Evolutionary conservation across 2,797 vertebrate genomes (phyloP), one percentile per base, ranked within the genome.

Genomic region (Allobates femoralis): DNA sequence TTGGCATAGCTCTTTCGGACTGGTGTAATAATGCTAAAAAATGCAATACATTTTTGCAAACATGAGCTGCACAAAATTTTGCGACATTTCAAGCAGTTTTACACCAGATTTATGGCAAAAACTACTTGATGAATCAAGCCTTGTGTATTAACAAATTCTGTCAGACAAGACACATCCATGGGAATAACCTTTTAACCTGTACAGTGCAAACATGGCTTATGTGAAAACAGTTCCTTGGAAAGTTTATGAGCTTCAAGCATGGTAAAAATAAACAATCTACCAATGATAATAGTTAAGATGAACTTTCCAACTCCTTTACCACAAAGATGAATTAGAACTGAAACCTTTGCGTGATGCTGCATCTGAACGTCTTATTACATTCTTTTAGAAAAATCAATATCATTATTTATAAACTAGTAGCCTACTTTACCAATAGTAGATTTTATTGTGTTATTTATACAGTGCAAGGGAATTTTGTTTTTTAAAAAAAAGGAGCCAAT

Each of bases 241-340:
- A 26, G 30, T 73, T 50, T 71, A 21, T 41, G 7, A 73, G 21
- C 23, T 75, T 51, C 23, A 50, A 50, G 11, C n/a, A 5, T 75
- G 12, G 41, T 51, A 26, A 41, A 75, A 75, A 28, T 51, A n/a
- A 73, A 11, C 37, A 46, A 14, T 73, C 37, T 75, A 46, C 41
- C 28, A 77, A 77, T 77, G 28, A 77, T n/a, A 32, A 77, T 19
- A 8, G 75, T 55, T 56, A 28, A 75, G 71, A 6, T 75, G 41
- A 51, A 26, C 21, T 28, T 26, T 75, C 46, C 26, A 30, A 51
- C n/a, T 26, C 14, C 18, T 50, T 50, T 51, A 7, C 14, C 15
- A 75, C n/a, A 75, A 37, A 30, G 30, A 58, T 78, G 30, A 78
- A 56, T 34, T 23, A 58, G 50, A 55, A 19, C 26, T 58, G 11